Base-by-base conservation (phyloP, 2,888 invertebrate genomes). In the Nemotelus nigrinus region DNA sequence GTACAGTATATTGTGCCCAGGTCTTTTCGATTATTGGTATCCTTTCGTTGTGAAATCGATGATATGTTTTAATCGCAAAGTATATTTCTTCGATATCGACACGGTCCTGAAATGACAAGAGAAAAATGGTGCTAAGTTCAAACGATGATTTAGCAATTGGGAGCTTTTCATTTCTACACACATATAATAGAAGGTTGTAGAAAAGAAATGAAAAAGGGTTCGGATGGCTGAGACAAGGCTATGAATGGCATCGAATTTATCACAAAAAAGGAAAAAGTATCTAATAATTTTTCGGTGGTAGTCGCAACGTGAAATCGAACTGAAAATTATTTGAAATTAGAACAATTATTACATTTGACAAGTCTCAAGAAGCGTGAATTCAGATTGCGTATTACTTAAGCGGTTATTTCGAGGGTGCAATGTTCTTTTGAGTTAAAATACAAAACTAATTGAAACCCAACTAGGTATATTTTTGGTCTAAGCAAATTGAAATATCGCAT, bases 1-100 rank as follows among this genome's bases (percentile, higher is more conserved):
- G 89, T 39, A 88, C 85, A 67, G 93, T 91, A 82, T 93, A 90
- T 81, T 89, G 89, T 0, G 92, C 94, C 98, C 98, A 98, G 0
- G 97, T 97, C 81, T 90, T 90, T 87, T 93, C 92, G 50, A 97
- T 92, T 60, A 95, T 90, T 78, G 92, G 90, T 60, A 96, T 91
- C 85, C 97, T 90, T 78, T 93, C 91, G 76, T 87, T 84, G 85
- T 97, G 97, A 88, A 92, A 96, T 83, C 94, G 94, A 80, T 90
- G 88, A 89, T 95, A 97, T 1, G 98, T 98, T 89, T 98, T 98
- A 80, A 98, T 94, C 78, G 96, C 97, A 88, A 97, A 86, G 82
- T 86, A 86, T 79, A 87, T 84, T 79, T 79, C 79, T 67, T 81
- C 79, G 68, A 78, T 78, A 48, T 77, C 79, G 64, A 80, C 72